Conservation (phyloP, 2,797 vertebrate genomes). For the Darevskia nairensis region DNA sequence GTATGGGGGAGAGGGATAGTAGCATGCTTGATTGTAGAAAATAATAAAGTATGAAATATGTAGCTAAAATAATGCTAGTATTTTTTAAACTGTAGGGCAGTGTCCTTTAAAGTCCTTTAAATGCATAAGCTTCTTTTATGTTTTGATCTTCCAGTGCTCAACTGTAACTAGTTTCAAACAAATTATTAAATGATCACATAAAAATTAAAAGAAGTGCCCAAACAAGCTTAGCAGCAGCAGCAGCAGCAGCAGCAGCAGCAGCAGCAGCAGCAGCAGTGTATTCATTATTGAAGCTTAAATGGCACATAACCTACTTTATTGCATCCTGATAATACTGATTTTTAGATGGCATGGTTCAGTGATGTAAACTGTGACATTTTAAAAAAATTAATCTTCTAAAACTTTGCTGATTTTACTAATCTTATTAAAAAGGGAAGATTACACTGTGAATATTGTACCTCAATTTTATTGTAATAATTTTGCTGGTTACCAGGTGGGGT, state of each 20-base stretch:
- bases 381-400: slow-evolving; percentile 72
- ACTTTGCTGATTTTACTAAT: slow-evolving; percentile 77
- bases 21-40: slow-evolving; percentile 56
- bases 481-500: slow-evolving; percentile 90
- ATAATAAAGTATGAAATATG: slow-evolving; percentile 54
- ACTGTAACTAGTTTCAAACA: slow-evolving; percentile 38
- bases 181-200: slow-evolving; percentile 22
- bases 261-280: slow-evolving; percentile 23
- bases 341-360: slow-evolving; percentile 68
- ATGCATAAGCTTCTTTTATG: neutral
- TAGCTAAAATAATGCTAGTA: slow-evolving; percentile 15
- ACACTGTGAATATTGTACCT: slow-evolving; percentile 83
- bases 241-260: slow-evolving; percentile 21
- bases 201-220: slow-evolving; percentile 55
- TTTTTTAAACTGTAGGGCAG: neutral
- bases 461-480: slow-evolving; percentile 88
- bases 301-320: slow-evolving; percentile 68
- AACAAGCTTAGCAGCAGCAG: slow-evolving; percentile 22
- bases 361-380: slow-evolving; percentile 67
- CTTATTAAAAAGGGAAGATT: slow-evolving; percentile 82
- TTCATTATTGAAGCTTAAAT: slow-evolving; percentile 60
- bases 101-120: slow-evolving; percentile 46
- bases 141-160: slow-evolving; percentile 21
- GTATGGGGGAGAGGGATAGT: slow-evolving; percentile 32
- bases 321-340: slow-evolving; percentile 66